Percentiles rank a stretch among this genome's conserved stretches.
phyloP scores from a whole-genome alignment of 2,888 invertebrate species.

The Electrophaes corylata region DNA sequence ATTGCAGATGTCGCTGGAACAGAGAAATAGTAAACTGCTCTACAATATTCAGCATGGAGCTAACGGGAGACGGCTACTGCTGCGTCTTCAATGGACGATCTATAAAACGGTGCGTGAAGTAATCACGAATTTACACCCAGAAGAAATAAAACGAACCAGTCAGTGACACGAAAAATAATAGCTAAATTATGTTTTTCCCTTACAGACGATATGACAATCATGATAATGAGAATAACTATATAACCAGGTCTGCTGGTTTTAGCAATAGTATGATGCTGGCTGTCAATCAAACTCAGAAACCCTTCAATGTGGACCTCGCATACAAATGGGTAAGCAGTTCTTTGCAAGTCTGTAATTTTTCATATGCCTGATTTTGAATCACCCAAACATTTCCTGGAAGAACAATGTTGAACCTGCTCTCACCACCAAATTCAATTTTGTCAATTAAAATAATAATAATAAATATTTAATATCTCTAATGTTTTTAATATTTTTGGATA shows the following conservation, averaged over 20 bases:
- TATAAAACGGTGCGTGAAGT: conserved; percentile 48
- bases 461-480: too few species aligned
- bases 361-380: too few species aligned
- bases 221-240: conserved; percentile 20
- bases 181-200: background rate
- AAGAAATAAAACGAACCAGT: background rate
- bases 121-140: background rate
- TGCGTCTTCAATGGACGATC: conserved; percentile 81
- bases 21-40: conserved; percentile 61
- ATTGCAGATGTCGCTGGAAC: conserved; percentile 72
- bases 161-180: background rate
- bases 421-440: too few species aligned
- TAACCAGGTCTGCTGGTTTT: conserved; percentile 43
- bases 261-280: conserved; percentile 52
- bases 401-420: too few species aligned
- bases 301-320: conserved; percentile 50
- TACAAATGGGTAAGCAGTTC: conserved; percentile 65
- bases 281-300: conserved; percentile 56
- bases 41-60: conserved; percentile 72
- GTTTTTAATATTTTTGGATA: too few species aligned
- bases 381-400: too few species aligned
- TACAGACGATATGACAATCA: conserved; percentile 38
- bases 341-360: background rate
- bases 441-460: too few species aligned
- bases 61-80: conserved; percentile 83